Base-by-base conservation (phyloP, 2,888 invertebrate genomes). In the Boloria euphrosyne region DNA sequence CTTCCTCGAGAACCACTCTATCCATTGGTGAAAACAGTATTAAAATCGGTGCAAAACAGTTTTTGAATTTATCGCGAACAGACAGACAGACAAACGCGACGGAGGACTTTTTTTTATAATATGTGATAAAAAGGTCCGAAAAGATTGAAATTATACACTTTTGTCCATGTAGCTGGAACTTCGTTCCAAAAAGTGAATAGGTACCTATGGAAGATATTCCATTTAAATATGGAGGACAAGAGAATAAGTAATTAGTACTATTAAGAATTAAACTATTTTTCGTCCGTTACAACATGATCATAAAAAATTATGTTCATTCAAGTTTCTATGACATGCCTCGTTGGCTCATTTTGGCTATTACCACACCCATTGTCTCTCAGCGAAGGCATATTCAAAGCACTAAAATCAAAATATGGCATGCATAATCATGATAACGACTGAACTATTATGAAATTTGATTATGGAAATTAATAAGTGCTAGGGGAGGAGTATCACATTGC, bases 351-450 rank as follows among this genome's bases (percentile, higher is more conserved):
- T 58, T 17, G 27, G 51, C 57, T 51, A 57, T 58, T 64, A 51
- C 31, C 62, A 52, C 51, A 44, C 44, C 51, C 58, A 55, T 64
- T 64, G 51, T 64, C 57, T 49, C 57, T 27, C 44, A 58, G 31
- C 14, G 46, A 46, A 64, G 57, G 57, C 58, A 51, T 44, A 64
- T 64, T 64, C 44, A 51, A 58, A 51, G 46, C 51, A 64, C 50
- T 51, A 64, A 64, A 57, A 64, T 46, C 58, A 46, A 44, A 64
- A 64, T 64, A 51, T 64, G 64, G 51, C 17, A 46, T 64, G 51
- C 44, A 64, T 44, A 64, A 58, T 58, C 49, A 59, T 38, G 59
- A 59, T 59, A 59, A 59, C 38, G 49, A 59, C 59, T 17, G 49
- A 49, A 49, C 59, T 59, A 50, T 49, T 31, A 31, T 49, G 38